Evolutionary conservation across 2,113 vertebrate species (phyloP).

Genomic region (Cyprinus carpio): DNA sequence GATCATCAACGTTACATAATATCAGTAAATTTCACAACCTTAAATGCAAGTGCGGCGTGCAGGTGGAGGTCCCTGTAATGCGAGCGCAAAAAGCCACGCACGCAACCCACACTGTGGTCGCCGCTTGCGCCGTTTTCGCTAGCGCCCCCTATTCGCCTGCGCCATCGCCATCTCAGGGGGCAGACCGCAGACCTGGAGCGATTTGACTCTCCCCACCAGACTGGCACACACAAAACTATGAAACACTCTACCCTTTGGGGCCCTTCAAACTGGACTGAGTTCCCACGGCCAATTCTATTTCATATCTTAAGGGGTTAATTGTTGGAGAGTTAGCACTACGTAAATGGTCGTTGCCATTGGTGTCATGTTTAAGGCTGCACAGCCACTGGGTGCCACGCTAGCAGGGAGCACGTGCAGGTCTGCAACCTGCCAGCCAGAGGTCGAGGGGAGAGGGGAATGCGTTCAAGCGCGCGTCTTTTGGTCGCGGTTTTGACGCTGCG

Average conservation of each 20-base stretch:
- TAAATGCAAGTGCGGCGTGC: constrained; percentile 84
- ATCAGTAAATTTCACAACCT: constrained; percentile 81
- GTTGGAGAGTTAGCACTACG: background rate
- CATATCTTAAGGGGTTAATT: background rate
- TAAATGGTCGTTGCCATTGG: constrained; percentile 47
- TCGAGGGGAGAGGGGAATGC: constrained; percentile 53
- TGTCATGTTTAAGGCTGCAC: constrained; percentile 52
- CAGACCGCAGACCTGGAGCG: constrained; percentile 71
- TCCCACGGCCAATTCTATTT: background rate
- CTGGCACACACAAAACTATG: constrained; percentile 69
- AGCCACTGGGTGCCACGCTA: constrained; percentile 71
- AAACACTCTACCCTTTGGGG: constrained; percentile 58
- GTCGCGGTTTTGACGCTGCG: constrained; percentile 86
- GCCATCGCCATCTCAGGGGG: constrained; percentile 59
- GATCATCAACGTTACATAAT: background rate
- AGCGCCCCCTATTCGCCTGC: constrained; percentile 54
- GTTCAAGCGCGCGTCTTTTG: constrained; percentile 74
- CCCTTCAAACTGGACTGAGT: background rate
- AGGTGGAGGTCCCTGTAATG: constrained; percentile 99
- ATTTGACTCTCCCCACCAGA: constrained; percentile 67
- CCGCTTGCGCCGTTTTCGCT: constrained; percentile 63
- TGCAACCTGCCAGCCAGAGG: constrained; percentile 49
- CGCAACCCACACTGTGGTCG: constrained; percentile 50
- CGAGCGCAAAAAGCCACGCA: constrained; percentile 88
- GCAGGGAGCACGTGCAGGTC: constrained; percentile 49